Evolutionary conservation across 2,113 vertebrate genomes (phyloP).

Genomic region (zebrafish (Danio rerio)): DNA sequence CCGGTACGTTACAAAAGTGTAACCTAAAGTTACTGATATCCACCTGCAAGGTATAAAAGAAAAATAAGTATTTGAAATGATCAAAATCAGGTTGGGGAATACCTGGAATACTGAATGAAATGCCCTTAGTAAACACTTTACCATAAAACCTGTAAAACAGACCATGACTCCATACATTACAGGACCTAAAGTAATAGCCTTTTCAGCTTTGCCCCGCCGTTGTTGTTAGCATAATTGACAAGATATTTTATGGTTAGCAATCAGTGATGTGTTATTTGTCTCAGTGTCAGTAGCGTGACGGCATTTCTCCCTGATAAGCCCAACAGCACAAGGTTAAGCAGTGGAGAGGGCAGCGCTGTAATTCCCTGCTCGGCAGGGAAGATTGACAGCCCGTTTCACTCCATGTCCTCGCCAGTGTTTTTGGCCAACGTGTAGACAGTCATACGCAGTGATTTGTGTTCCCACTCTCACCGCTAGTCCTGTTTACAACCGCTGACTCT

Average conservation of each 20-base stretch:
- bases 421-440: slow-evolving; percentile 52
- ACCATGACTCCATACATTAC: background rate
- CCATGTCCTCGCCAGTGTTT: slow-evolving; percentile 61
- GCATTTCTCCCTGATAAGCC: slow-evolving; percentile 28
- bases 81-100: too few relatives aligned
- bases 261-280: slow-evolving; percentile 30
- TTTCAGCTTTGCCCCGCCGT: background rate
- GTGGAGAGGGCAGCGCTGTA: slow-evolving; percentile 14
- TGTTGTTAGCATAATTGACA: slow-evolving; percentile 25
- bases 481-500: slow-evolving; percentile 69
- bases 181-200: background rate
- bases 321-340: slow-evolving; percentile 45
- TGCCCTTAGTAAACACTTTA: background rate
- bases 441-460: slow-evolving; percentile 75
- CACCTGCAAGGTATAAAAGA: too few relatives aligned
- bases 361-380: slow-evolving; percentile 45
- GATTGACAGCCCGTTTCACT: slow-evolving; percentile 64
- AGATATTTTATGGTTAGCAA: slow-evolving; percentile 18
- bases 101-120: too few relatives aligned
- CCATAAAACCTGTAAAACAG: slow-evolving; percentile 13
- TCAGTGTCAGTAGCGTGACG: background rate
- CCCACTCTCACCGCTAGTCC: slow-evolving; percentile 67
- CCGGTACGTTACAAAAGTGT: too few relatives aligned
- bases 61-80: too few relatives aligned
- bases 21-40: too few relatives aligned